Evolutionary conservation across 2,113 vertebrate genomes (phyloP), one percentile per base, ranked within the genome.

Genomic region (Microcebus lehilahytsara): DNA sequence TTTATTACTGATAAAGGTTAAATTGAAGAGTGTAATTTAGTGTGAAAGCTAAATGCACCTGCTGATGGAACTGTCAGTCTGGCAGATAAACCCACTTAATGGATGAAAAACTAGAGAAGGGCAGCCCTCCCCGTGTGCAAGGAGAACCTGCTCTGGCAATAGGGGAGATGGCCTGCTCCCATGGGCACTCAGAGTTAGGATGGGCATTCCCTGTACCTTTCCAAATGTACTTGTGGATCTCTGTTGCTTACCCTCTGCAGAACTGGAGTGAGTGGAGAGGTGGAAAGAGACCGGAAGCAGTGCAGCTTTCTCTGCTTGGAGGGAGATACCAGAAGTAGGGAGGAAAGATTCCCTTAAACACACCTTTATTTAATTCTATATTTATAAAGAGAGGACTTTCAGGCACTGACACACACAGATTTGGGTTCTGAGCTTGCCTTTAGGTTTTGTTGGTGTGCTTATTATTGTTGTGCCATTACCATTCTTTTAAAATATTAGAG

Each of bases 351-450:
- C 42, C 27, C 49, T 30, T 7, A 25, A 23, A 37, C 2, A 51
- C 14, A n/a, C 13, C 6, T 89, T 78, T 49, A 20, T 37, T 96
- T 60, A 12, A 12, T 67, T 96, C n/a, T 32, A 0, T 49, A 23
- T 49, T 81, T 51, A 37, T 25, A 46, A 46, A 66, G 14, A n/a
- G 22, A 67, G 67, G 13, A 9, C 13, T 94, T 58, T 60, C 32
- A 83, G 87, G 58, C 23, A 81, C 30, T 56, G 49, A 49, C 27
- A n/a, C 2, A 25, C 23, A 27, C 25, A 60, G 13, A 56, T 56
- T 93, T 56, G 27, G 86, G 86, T 87, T 91, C 87, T 91, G 53
- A 93, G 32, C 20, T 56, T 90, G 67, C 71, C 85, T 58, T 12
- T 17, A 83, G 66, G 34, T 74, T 89, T 42, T 93, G 13, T 49